phyloP scores from a whole-genome alignment of 2,888 invertebrate genomes.

The Ferdinandea cuprea region DNA sequence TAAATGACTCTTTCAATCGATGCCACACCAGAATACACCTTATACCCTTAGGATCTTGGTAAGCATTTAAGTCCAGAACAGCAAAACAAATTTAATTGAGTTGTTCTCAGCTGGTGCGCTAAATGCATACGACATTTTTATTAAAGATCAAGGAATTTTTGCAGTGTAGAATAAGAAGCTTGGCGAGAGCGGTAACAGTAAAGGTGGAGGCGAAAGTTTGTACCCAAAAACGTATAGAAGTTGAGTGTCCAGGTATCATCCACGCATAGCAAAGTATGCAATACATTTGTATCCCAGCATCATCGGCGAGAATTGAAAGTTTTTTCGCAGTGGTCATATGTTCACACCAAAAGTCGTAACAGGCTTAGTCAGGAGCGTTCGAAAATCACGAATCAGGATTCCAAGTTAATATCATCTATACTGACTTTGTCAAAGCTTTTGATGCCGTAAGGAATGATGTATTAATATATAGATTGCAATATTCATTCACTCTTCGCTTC shows the following conservation, averaged over 20 bases:
- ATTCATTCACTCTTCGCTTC: no score
- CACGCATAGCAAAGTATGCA: not conserved
- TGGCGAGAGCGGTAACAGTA: not conserved
- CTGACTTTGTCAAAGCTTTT: no score
- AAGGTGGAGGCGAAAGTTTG: not conserved
- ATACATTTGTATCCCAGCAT: not conserved
- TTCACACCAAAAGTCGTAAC: not conserved
- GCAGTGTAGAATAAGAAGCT: not conserved
- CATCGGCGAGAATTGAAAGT: not conserved
- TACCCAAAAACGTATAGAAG: constrained; percentile 6
- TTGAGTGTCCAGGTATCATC: not conserved
- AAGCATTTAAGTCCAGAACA: not conserved
- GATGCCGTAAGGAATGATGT: no score
- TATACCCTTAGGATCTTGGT: constrained; percentile 10
- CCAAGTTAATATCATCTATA: no score
- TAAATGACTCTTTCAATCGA: constrained; percentile 15
- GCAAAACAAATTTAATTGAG: constrained; percentile 12
- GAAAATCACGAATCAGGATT: no score
- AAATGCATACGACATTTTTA: constrained; percentile 6
- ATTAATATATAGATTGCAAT: no score
- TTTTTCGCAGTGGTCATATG: not conserved
- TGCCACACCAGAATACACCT: constrained; percentile 6
- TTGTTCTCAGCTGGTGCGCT: constrained; percentile 8
- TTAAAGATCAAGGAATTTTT: constrained; percentile 7
- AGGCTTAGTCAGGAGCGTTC: no score